These are phyloP conservation scores for Esox niger DNA, from an alignment of 2,113 vertebrate species.

Conservation along the genomic window DNA sequence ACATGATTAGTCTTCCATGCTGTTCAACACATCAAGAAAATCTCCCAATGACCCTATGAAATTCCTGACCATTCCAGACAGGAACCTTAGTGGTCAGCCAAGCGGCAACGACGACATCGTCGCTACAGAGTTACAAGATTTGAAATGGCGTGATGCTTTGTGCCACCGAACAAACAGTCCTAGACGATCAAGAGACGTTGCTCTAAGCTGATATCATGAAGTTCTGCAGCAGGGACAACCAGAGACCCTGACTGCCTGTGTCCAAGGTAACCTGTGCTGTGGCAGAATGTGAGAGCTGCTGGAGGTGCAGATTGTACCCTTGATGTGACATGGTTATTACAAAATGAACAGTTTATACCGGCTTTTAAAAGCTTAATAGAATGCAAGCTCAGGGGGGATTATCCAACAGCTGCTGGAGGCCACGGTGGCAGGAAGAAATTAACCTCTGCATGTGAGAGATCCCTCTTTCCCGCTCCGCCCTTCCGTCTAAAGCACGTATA, in stretches of 20 bases:
- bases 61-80: too few species aligned
- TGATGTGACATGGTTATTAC: conserved; percentile 69
- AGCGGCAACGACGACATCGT: not conserved
- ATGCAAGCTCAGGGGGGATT: conserved; percentile 60
- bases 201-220: too few species aligned
- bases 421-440: conserved; percentile 49
- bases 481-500: not conserved
- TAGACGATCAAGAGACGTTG: too few species aligned
- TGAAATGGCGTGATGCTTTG: not conserved
- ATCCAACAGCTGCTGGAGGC: conserved; percentile 65
- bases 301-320: conserved; percentile 48
- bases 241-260: not conserved
- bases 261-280: conserved; percentile 12
- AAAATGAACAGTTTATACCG: conserved; percentile 72
- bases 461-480: conserved; percentile 27
- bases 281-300: conserved; percentile 21
- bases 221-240: conserved; percentile 5
- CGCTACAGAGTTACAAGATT: conserved; percentile 20
- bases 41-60: too few species aligned
- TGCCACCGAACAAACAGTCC: not conserved
- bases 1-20: too few species aligned
- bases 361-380: conserved; percentile 73
- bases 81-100: not conserved
- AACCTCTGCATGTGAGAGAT: conserved; percentile 52
- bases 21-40: not conserved